These are phyloP conservation scores for Cheilosia vulpina DNA, from an alignment of 2,888 invertebrate genomes.

Conservation along the genomic window DNA sequence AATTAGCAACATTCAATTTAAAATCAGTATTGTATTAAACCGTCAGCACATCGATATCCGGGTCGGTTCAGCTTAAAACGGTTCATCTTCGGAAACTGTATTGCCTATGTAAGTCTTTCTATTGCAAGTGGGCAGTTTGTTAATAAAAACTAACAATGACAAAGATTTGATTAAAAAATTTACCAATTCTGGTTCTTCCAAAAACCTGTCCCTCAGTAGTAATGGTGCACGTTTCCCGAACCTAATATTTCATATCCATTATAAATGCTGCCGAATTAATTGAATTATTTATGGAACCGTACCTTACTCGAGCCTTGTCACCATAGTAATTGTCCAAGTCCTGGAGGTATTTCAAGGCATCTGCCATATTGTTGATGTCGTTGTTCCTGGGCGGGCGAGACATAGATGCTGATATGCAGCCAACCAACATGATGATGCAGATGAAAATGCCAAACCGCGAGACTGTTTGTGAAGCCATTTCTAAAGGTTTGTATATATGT, in stretches of 20 bases:
- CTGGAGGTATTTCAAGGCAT: slow-evolving; percentile 87
- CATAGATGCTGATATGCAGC: slow-evolving; percentile 78
- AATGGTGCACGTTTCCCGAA: slow-evolving; percentile 81
- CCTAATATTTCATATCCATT: slow-evolving; percentile 70
- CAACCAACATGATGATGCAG: slow-evolving; percentile 74
- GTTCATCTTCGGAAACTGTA: slow-evolving; percentile 77
- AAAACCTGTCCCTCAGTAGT: slow-evolving; percentile 78
- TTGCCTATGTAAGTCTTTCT: slow-evolving; percentile 77
- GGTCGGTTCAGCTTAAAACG: slow-evolving; percentile 73
- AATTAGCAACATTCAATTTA: slow-evolving; percentile 55
- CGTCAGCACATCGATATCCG: slow-evolving; percentile 49
- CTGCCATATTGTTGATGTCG: slow-evolving; percentile 86
- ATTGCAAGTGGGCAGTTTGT: slow-evolving; percentile 49
- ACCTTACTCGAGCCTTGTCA: slow-evolving; percentile 88
- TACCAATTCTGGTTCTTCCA: slow-evolving; percentile 79
- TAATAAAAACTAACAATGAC: neutral
- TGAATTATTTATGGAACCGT: slow-evolving; percentile 55
- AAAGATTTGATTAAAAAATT: slow-evolving; percentile 8
- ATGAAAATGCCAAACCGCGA: slow-evolving; percentile 67
- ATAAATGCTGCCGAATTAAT: neutral
- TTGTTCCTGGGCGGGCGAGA: slow-evolving; percentile 83
- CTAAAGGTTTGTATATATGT: neutral
- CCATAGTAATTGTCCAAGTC: slow-evolving; percentile 88
- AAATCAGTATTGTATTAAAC: slow-evolving; percentile 21
- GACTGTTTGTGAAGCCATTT: slow-evolving; percentile 66